Base-by-base conservation (phyloP, 1,140 invertebrate species). In the Leptonema lineaticorne region DNA sequence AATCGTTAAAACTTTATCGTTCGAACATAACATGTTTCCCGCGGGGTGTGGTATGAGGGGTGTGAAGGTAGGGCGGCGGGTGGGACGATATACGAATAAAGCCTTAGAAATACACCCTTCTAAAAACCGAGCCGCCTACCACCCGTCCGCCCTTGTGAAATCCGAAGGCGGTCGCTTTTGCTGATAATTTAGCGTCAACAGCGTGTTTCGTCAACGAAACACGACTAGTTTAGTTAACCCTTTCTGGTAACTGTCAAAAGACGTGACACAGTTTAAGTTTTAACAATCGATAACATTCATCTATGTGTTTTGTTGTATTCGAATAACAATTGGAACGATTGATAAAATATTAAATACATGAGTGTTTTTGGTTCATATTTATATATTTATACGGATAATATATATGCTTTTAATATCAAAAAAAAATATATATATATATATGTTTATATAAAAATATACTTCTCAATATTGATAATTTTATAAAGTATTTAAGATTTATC, bases 1-100 rank as follows among this genome's bases (percentile, higher is more conserved):
- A 53, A 53, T 53, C 50, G 50, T 53, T 53, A 53, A 53, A 53
- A 53, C 50, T 53, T 53, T 53, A 53, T 53, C 50, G 50, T 53
- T 53, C 22, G 50, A 53, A 53, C 50, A 22, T 53, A 53, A 53
- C 50, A 22, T 24, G 50, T 24, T 53, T 53, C 50, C 50, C 27
- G 50, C 24, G 27, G n/a, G n/a, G n/a, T n/a, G n/a, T n/a, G n/a
- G n/a, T n/a, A n/a, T n/a, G n/a, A n/a, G n/a, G n/a, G n/a, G n/a
- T n/a, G n/a, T n/a, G n/a, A n/a, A n/a, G n/a, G n/a, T n/a, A n/a
- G n/a, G n/a, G n/a, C n/a, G n/a, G n/a, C n/a, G n/a, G 50, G 50
- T 26, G 50, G 50, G 22, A 20, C 20, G 50, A 53, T 26, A 45
- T n/a, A 53, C 50, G 50, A 22, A 53, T 53, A 53, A 53, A 53